phyloP scores from a whole-genome alignment of 53 echinoderm and acorn worm genomes.

The Patiria pectinifera region DNA sequence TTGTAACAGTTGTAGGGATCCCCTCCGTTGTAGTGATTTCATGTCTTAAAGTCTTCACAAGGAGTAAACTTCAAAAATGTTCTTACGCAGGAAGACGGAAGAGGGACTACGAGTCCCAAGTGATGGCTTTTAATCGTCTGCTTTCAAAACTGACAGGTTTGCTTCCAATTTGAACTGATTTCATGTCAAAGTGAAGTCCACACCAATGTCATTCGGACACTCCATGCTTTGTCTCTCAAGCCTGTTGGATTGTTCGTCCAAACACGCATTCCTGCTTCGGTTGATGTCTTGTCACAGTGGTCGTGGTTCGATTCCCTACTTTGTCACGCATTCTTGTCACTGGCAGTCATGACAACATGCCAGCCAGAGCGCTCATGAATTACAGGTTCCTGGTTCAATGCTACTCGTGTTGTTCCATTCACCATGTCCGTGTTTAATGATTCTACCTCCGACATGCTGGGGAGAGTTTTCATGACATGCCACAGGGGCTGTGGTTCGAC shows the following conservation, averaged over 20 bases:
- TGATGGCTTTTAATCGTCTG: background rate
- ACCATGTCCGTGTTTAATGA: background rate
- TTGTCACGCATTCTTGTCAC: background rate
- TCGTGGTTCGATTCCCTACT: background rate
- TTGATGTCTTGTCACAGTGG: background rate
- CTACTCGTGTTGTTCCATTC: background rate
- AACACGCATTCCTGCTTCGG: background rate
- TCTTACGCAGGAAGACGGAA: background rate
- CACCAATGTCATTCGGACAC: background rate
- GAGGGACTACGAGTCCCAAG: background rate
- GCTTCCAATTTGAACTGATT: background rate
- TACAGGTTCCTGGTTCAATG: background rate
- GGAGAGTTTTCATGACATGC: background rate
- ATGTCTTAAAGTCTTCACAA: background rate
- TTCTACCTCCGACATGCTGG: background rate
- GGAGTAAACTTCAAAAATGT: background rate
- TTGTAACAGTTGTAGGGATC: background rate
- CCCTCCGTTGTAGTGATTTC: background rate
- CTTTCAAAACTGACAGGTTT: constrained; percentile 1
- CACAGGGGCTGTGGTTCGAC: background rate
- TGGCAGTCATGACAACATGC: background rate
- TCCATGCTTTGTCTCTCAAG: background rate
- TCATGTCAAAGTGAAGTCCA: background rate
- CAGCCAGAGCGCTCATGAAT: background rate
- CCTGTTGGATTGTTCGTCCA: background rate